Conservation (phyloP, 2,797 vertebrate genomes). For the Urosaurus nigricauda region DNA sequence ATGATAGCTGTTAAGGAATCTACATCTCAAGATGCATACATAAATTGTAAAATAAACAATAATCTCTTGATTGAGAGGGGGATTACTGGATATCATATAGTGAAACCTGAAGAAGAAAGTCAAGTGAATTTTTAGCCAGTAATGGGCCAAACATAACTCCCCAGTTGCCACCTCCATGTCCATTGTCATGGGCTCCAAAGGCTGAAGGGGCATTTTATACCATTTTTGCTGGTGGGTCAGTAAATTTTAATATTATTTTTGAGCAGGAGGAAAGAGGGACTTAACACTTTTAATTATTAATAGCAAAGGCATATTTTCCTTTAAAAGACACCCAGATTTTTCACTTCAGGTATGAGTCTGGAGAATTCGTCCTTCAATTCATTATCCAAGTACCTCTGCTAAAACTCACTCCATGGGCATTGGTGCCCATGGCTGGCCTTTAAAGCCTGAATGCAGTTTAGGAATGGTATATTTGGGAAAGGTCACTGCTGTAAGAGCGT, state of each 20-base stretch:
- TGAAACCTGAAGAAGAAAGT: not conserved
- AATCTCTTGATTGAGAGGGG: not conserved
- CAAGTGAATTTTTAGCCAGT: not conserved
- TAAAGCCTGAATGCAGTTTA: no score
- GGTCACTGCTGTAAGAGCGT: no score
- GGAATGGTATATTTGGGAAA: no score
- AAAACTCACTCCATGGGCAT: not conserved
- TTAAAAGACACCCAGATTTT: not conserved
- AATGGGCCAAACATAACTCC: not conserved
- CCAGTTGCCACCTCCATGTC: not conserved
- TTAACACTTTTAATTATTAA: not conserved
- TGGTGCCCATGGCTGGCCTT: no score
- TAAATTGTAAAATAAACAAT: not conserved
- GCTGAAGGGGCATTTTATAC: not conserved
- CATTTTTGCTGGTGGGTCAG: not conserved
- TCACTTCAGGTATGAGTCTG: not conserved
- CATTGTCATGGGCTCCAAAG: not conserved
- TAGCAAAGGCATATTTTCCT: not conserved
- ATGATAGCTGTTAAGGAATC: not conserved
- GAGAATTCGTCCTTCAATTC: not conserved
- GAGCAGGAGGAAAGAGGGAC: not conserved
- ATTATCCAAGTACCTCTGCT: not conserved
- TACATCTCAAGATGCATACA: no score
- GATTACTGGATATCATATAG: not conserved
- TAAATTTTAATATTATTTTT: not conserved